Evolutionary conservation across 2,888 invertebrate species (phyloP).

Genomic region (Yponomeuta plumbellus): DNA sequence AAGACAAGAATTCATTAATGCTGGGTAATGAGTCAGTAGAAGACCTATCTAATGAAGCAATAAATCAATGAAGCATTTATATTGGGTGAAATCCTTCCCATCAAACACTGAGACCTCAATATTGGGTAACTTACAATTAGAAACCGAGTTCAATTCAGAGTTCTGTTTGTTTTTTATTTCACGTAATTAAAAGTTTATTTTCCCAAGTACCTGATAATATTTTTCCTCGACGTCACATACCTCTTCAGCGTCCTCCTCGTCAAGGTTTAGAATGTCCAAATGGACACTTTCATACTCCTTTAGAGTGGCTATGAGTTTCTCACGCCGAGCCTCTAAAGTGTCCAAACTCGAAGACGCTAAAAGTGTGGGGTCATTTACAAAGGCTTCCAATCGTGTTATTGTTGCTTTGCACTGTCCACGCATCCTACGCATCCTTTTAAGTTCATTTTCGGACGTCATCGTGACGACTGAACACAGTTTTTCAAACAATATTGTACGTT

Average conservation of each 20-base stretch:
- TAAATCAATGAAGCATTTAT: no score
- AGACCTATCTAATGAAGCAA: no score
- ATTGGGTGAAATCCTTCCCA: no score
- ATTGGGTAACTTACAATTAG: background rate
- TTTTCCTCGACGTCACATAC: background rate
- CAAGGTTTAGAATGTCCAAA: background rate
- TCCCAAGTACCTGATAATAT: background rate
- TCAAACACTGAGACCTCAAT: background rate
- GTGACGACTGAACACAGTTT: no score
- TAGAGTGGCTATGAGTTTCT: background rate
- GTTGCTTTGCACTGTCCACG: background rate
- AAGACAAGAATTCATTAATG: no score
- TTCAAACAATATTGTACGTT: no score
- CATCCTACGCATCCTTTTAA: background rate
- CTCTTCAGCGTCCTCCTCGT: background rate
- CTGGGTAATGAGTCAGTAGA: no score
- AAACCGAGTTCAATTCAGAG: background rate
- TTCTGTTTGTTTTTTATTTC: background rate
- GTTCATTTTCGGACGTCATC: background rate
- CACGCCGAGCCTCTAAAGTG: background rate
- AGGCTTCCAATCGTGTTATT: background rate
- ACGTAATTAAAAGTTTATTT: background rate
- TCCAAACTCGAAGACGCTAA: background rate
- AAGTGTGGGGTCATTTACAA: background rate
- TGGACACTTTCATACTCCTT: constrained; percentile 4